Conservation (phyloP, 2,888 invertebrate species). For the Anticlea derivata region DNA sequence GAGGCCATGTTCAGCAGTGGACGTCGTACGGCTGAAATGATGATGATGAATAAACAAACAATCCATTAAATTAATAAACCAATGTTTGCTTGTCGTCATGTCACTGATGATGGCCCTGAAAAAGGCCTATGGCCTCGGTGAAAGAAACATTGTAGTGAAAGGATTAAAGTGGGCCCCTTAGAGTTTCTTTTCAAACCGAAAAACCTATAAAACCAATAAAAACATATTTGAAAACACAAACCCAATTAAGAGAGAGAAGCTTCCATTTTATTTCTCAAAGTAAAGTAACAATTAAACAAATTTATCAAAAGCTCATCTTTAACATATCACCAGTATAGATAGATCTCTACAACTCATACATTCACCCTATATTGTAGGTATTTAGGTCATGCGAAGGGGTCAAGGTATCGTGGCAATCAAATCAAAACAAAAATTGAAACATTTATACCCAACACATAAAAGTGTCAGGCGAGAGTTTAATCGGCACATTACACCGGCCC, state of each 20-base stretch:
- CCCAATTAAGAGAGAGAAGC: background rate
- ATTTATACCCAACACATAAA: constrained; percentile 25
- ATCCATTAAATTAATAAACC: too few species aligned
- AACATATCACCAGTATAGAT: constrained; percentile 2
- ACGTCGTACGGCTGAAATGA: too few species aligned
- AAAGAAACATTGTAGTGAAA: too few species aligned
- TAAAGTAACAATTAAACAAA: background rate
- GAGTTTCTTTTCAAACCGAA: too few species aligned
- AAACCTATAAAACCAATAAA: background rate
- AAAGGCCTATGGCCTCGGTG: too few species aligned
- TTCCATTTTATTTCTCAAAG: background rate
- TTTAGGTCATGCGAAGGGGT: constrained; percentile 1
- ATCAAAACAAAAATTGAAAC: constrained; percentile 18
- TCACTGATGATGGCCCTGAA: too few species aligned
- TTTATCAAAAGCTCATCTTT: background rate
- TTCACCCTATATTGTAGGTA: background rate
- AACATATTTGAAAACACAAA: background rate
- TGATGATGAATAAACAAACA: too few species aligned
- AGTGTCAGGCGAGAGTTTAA: constrained; percentile 29
- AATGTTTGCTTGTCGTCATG: too few species aligned
- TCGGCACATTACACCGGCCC: constrained; percentile 17
- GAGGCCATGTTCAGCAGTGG: too few species aligned
- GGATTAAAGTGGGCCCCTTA: too few species aligned
- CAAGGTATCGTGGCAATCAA: constrained; percentile 13
- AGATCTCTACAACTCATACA: background rate